Conservation (phyloP, 2,888 invertebrate genomes). For the Hirtodrosophila cameraria region DNA sequence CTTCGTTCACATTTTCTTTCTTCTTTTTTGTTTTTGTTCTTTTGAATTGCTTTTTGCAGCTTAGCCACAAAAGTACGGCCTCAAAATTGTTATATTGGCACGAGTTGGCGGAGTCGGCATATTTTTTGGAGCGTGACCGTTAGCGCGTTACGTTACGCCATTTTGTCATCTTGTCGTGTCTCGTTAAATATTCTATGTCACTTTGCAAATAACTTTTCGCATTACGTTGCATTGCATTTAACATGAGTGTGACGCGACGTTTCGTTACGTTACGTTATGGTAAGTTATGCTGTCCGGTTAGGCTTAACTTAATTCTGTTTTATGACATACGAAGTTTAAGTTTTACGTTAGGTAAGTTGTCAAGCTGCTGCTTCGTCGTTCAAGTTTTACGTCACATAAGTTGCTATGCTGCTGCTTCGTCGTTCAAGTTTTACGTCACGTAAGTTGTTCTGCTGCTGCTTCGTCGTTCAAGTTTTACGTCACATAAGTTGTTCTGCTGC, state of each 20-base stretch:
- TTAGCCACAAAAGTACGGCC: conserved; percentile 51
- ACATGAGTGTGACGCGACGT: neutral
- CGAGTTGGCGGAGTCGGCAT: conserved; percentile 40
- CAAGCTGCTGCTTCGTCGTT: too few relatives aligned
- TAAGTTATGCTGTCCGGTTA: conserved; percentile 23
- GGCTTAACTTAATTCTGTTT: too few relatives aligned
- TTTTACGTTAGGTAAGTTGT: too few relatives aligned
- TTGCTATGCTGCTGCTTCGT: too few relatives aligned
- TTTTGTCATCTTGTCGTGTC: too few relatives aligned
- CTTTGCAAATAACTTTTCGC: too few relatives aligned
- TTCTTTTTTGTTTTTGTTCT: conserved; percentile 9
- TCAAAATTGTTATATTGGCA: conserved; percentile 41
- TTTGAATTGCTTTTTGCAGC: conserved; percentile 41
- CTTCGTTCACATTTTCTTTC: conserved; percentile 15
- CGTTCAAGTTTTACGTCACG: too few relatives aligned
- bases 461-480: too few relatives aligned
- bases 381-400: too few relatives aligned
- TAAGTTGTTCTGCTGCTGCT: too few relatives aligned
- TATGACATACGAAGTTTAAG: too few relatives aligned
- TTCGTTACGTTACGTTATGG: conserved; percentile 2
- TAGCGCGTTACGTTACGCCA: conserved; percentile 2
- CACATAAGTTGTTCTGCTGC: too few relatives aligned
- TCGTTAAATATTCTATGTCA: neutral
- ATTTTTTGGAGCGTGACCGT: conserved; percentile 25
- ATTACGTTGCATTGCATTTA: neutral